Base-by-base conservation (phyloP, 2,113 vertebrate genomes). In the Catharus minimus region DNA sequence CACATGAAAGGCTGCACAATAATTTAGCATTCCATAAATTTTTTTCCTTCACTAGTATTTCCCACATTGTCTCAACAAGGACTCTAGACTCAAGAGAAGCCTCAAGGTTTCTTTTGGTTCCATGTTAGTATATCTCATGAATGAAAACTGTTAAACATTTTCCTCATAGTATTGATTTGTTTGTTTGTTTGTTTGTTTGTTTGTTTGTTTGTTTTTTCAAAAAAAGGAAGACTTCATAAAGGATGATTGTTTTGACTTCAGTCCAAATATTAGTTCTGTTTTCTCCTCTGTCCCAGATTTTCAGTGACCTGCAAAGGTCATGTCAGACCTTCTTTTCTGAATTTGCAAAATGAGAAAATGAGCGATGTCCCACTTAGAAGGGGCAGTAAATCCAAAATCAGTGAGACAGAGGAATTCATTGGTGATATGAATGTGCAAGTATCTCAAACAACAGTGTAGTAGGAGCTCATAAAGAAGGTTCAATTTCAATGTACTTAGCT, bases 1-100 rank as follows among this genome's bases (percentile, higher is more conserved):
- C 84, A 91, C 88, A 91, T 82, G 56, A 95, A 95, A 91, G 74
- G 8, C 55, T 86, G 56, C 36, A 71, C 38, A 82, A 26, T 53
- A 85, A 92, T 81, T 93, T 57, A 86, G 12, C 43, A 83, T 92
- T 89, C 64, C 24, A 36, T 53, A 36, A 1, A 0, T 27, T n/a
- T 41, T 79, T 94, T 82, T 41, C 62, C 41, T 64, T 84, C 33
- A 28, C 30, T 86, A 88, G 91, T 82, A 58, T n/a, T 93, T 94
- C 78, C 79, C 76, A 75, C 71, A 62, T 88, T 89, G 28, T 76
- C 43, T 88, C 50, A 86, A 85, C 13, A 47, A 76, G 32, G 55
- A 47, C 52, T 86, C 24, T 44, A 60, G 58, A 20, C 67, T 74
- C 8, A 13, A 76, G 73, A 56, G 33, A 64, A 68, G 55, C 23